phyloP scores from a whole-genome alignment of 2,113 vertebrate species.

The Trogon melanurus region DNA sequence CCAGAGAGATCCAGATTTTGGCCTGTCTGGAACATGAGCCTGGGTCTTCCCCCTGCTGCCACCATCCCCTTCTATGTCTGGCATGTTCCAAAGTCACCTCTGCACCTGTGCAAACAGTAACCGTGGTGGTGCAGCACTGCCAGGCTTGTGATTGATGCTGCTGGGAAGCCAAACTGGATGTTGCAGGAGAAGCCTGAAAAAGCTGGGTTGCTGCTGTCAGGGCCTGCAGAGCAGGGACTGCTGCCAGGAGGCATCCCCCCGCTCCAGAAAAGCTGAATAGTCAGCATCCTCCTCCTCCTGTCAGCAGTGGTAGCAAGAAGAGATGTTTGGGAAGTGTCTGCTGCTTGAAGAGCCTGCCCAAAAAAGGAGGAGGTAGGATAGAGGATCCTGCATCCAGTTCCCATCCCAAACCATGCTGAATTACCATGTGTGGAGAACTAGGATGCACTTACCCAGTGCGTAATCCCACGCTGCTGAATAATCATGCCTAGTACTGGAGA shows the following conservation, averaged over 20 bases:
- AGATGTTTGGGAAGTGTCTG: not conserved
- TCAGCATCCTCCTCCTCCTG: not conserved
- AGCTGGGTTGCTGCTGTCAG: not conserved
- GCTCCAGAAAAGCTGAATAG: not conserved
- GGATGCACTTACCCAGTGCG: not conserved
- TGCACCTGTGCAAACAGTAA: not conserved
- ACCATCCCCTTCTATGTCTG: not conserved
- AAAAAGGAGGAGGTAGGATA: not conserved
- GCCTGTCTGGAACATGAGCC: not conserved
- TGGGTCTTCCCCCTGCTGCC: fast-evolving
- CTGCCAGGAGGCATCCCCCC: not conserved
- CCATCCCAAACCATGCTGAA: not conserved
- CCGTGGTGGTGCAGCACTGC: not conserved
- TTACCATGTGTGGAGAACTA: not conserved
- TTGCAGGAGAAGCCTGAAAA: not conserved
- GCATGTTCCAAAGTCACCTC: not conserved
- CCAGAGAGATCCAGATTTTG: not conserved
- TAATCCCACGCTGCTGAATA: not conserved
- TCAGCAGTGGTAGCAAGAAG: not conserved
- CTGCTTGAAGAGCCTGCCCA: not conserved
- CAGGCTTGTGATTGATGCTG: not conserved
- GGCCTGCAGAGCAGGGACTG: not conserved
- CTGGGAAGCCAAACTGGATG: not conserved
- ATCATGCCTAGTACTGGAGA: not conserved
- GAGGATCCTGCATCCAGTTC: not conserved